Percentiles rank a stretch among this genome's conserved stretches.
phyloP scores from a whole-genome alignment of 2,888 invertebrate genomes.

The Acanthosepion esculentum region DNA sequence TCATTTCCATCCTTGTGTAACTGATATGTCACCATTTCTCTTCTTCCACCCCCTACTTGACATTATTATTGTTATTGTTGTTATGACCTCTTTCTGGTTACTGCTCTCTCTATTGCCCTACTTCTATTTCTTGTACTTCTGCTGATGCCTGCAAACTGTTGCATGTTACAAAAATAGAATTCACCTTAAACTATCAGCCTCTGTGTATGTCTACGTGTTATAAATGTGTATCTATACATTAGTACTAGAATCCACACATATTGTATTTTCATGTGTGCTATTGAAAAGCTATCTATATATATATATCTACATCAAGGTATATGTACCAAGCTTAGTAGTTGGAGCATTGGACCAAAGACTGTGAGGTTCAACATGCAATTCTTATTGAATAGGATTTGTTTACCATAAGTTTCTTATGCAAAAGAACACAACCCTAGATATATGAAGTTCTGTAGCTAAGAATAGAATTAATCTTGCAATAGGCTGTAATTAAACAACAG shows the following conservation, averaged over 20 bases:
- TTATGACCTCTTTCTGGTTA: not conserved
- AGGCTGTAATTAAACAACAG: too few relatives aligned
- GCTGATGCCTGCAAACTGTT: slow-evolving; percentile 4
- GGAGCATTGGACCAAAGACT: too few relatives aligned
- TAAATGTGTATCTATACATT: not conserved
- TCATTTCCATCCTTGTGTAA: too few relatives aligned
- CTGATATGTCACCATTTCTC: not conserved
- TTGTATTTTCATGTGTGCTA: not conserved
- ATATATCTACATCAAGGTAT: too few relatives aligned
- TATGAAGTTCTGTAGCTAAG: too few relatives aligned
- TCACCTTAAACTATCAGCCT: not conserved
- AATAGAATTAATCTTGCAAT: too few relatives aligned
- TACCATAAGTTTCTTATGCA: too few relatives aligned
- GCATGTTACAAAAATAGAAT: slow-evolving; percentile 33
- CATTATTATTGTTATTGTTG: not conserved
- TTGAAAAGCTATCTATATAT: not conserved
- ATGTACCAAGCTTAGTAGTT: too few relatives aligned
- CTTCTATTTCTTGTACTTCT: not conserved
- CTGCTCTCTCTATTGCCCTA: not conserved
- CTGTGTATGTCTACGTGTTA: not conserved
- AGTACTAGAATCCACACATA: not conserved
- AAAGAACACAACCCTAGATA: too few relatives aligned
- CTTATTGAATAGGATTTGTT: too few relatives aligned
- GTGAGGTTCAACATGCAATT: too few relatives aligned
- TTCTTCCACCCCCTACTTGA: not conserved